Evolutionary conservation across 2,888 invertebrate genomes (phyloP).

Genomic region (Dione juno): DNA sequence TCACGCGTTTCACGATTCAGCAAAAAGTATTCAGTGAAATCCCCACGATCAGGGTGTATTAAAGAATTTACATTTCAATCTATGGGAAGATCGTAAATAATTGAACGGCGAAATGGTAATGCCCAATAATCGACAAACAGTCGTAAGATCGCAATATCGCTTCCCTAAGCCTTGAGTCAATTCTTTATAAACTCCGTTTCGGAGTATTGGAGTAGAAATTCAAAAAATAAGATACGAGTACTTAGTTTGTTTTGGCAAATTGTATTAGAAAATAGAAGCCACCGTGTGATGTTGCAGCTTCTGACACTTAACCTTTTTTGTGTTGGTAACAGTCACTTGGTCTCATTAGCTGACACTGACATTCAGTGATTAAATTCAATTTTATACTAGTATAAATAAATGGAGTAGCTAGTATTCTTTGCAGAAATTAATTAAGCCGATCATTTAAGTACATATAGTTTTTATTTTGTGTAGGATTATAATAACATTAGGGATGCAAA

Average conservation of each 20-base stretch:
- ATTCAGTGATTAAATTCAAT: too few relatives aligned
- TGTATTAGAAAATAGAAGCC: background rate
- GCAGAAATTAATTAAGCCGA: background rate
- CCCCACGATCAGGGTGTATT: slow-evolving; percentile 17
- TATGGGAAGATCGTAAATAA: slow-evolving; percentile 27
- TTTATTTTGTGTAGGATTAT: too few relatives aligned
- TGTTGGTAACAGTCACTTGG: too few relatives aligned
- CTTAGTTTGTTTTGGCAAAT: slow-evolving; percentile 24
- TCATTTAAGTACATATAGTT: too few relatives aligned
- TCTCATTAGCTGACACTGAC: too few relatives aligned
- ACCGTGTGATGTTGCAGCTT: background rate
- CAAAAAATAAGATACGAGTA: slow-evolving; percentile 25
- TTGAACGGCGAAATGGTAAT: slow-evolving; percentile 38
- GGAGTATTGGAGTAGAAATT: slow-evolving; percentile 55
- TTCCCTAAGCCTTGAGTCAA: slow-evolving; percentile 52
- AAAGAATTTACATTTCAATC: slow-evolving; percentile 30
- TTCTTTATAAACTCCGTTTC: slow-evolving; percentile 59
- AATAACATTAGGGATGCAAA: too few relatives aligned
- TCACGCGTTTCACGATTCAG: background rate
- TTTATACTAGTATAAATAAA: too few relatives aligned
- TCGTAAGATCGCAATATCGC: slow-evolving; percentile 47
- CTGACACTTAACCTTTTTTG: too few relatives aligned
- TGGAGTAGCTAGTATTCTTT: background rate
- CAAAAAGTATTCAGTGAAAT: slow-evolving; percentile 13
- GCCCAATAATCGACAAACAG: slow-evolving; percentile 46